Evolutionary conservation across 35 echinoderm and acorn worm genomes (phyloP), one percentile per base, ranked within the genome.

Genomic region (Patiria miniata): DNA sequence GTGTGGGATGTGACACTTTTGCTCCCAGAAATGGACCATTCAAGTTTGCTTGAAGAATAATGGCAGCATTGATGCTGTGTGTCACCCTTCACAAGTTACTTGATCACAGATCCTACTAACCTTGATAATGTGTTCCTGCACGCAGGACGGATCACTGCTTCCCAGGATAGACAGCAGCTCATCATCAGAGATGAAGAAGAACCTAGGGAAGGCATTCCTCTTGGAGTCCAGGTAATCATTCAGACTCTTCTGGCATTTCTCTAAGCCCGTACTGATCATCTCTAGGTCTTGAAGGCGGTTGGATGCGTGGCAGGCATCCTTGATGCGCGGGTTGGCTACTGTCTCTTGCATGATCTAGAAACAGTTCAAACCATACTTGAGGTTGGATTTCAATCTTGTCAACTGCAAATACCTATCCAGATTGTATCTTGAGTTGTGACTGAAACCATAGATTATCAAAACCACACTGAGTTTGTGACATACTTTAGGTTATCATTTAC

Each of bases 121-220:
- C 92, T 98, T 98, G 37, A 98, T 98, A 88, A 98, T 98, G 86
- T 98, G 96, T 77, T 98, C 96, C 52, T 98, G 96, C 23, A 98
- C 96, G 79, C 96, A 98, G 36, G 92, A 81, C 23, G 96, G 86
- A 29, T 98, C 96, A 87, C 96, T 98, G 86, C 96, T 98, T 33
- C 96, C 96, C 16, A 98, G 86, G 30, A 98, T 98, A 38, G 96
- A 98, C 15, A 98, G 82, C 77, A 98, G 83, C 81, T 98, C 96
- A 81, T 98, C 96, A 80, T 98, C 96, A 29, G 96, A 98, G 53
- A 98, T 98, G 83, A 98, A 98, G 89, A 98, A 98, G 86, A 98
- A 98, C 30, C 96, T 79, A 5, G 96, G 96, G 87, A 98, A 98
- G 65, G 96, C 96, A 79, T 98, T 98, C 39, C 96, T 91, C 89